Conservation (phyloP, 2,113 vertebrate species). For the Elephantulus edwardii region DNA sequence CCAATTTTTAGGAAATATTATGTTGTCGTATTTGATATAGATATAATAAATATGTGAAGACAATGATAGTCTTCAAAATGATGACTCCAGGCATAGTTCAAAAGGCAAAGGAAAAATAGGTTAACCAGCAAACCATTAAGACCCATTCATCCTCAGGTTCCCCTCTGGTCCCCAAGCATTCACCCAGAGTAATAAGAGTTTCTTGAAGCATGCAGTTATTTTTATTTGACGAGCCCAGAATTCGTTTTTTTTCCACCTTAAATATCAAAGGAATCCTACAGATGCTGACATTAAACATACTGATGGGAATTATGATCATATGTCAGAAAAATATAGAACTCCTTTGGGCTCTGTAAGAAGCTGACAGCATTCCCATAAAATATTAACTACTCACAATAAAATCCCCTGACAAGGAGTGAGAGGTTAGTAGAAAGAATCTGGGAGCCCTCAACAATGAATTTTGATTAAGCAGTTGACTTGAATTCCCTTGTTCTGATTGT, state of each 20-base stretch:
- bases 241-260: slow-evolving; percentile 74
- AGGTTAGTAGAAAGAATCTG: slow-evolving; percentile 53
- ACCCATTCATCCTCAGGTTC: background rate
- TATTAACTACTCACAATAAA: slow-evolving; percentile 80
- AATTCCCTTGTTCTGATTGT: slow-evolving; percentile 41
- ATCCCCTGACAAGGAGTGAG: slow-evolving; percentile 51
- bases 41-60: background rate
- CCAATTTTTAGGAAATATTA: background rate
- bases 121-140: background rate
- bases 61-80: background rate
- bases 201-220: slow-evolving; percentile 63
- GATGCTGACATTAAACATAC: slow-evolving; percentile 80
- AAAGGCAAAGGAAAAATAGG: background rate
- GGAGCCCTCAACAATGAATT: slow-evolving; percentile 64
- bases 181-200: slow-evolving; percentile 69
- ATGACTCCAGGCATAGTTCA: background rate
- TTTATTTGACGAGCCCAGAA: slow-evolving; percentile 52
- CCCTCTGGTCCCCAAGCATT: slow-evolving; percentile 51
- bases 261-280: slow-evolving; percentile 80
- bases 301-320: slow-evolving; percentile 82
- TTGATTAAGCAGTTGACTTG: slow-evolving; percentile 54
- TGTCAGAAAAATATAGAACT: slow-evolving; percentile 82
- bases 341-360: slow-evolving; percentile 78
- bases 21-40: background rate
- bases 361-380: slow-evolving; percentile 77